phyloP scores from a whole-genome alignment of 2,888 invertebrate species.

The Petrolisthes cinctipes region DNA sequence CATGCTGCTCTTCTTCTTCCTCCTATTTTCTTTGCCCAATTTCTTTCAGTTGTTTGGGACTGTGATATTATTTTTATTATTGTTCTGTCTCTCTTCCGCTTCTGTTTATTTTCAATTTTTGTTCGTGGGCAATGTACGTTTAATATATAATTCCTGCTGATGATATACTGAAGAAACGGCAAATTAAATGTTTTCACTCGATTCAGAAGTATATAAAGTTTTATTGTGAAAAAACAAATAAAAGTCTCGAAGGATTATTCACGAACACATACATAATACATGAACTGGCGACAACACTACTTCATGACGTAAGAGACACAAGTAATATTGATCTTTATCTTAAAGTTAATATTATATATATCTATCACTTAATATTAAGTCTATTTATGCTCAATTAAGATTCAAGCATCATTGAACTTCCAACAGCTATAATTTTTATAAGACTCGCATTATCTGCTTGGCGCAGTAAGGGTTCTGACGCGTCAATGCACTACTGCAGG shows the following conservation, averaged over 20 bases:
- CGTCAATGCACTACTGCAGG: conserved; percentile 41
- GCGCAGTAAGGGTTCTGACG: conserved; percentile 23
- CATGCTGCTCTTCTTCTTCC: no score
- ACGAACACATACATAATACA: background rate
- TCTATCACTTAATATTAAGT: background rate
- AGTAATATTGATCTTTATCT: background rate
- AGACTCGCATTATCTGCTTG: background rate
- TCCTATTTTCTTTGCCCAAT: no score
- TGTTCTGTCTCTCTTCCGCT: background rate
- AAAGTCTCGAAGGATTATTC: background rate
- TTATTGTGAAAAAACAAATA: no score
- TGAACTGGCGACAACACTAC: background rate
- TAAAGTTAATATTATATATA: background rate
- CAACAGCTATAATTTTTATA: background rate
- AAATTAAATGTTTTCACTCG: no score
- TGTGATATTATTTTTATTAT: no score
- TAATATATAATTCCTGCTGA: no score
- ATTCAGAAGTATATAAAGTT: no score
- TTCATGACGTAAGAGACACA: background rate
- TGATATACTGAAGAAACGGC: no score
- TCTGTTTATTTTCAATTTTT: background rate
- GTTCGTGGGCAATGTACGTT: no score
- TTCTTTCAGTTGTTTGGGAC: no score
- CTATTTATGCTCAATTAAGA: no score
- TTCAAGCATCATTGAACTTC: background rate